phyloP scores from a whole-genome alignment of 2,797 vertebrate genomes.

The Ctenochaetus hawaiiensis region DNA sequence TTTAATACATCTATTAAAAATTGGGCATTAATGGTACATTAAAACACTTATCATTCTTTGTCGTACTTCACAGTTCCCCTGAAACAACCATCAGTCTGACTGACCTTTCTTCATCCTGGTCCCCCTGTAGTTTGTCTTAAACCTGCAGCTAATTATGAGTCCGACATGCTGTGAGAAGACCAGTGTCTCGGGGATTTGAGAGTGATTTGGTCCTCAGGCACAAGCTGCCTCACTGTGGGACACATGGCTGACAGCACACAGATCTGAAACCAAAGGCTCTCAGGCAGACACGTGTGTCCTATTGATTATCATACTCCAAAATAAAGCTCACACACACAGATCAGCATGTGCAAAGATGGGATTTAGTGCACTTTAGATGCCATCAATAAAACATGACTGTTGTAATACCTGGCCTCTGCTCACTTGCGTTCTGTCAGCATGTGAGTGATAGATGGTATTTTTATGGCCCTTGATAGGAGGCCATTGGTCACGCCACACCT shows the following conservation, averaged over 20 bases:
- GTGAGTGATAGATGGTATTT: conserved; percentile 57
- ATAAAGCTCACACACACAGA: conserved; percentile 24
- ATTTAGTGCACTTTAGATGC: conserved; percentile 35
- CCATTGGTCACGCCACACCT: conserved; percentile 60
- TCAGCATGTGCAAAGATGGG: conserved; percentile 21
- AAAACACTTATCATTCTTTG: not conserved
- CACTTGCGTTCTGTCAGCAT: conserved; percentile 26
- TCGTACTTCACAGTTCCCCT: not conserved
- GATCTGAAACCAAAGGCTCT: conserved; percentile 37
- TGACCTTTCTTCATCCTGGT: conserved; percentile 8
- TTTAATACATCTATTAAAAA: not conserved
- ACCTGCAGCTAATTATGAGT: conserved; percentile 51
- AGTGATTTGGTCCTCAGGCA: conserved; percentile 25
- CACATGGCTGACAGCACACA: conserved; percentile 35
- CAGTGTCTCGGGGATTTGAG: conserved; percentile 33
- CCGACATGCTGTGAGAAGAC: conserved; percentile 48
- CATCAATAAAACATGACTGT: conserved; percentile 61
- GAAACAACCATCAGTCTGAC: not conserved
- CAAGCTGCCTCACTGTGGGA: conserved; percentile 3
- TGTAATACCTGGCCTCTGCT: conserved; percentile 46
- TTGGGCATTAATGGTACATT: not conserved
- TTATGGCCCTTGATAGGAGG: conserved; percentile 57
- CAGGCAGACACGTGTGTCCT: conserved; percentile 44
- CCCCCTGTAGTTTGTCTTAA: conserved; percentile 9
- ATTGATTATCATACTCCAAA: conserved; percentile 42